Conservation (phyloP, 37 sponge, comb jelly and placozoan genomes). For the Bolinopsis microptera region DNA sequence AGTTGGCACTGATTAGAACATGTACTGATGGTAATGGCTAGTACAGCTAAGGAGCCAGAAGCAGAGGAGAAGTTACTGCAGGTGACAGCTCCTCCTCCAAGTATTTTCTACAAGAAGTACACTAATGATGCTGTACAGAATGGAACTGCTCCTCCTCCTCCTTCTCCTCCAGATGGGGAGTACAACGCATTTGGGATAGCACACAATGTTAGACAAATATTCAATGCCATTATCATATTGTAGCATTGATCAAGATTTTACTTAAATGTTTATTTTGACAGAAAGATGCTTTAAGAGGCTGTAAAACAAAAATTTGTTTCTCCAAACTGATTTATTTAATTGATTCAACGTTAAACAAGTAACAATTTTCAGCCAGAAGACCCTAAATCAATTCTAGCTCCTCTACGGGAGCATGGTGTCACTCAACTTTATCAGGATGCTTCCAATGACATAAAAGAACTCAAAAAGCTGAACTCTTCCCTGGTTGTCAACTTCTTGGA, state of each 20-base stretch:
- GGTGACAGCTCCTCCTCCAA: constrained; percentile 40
- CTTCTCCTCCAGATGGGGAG: background rate
- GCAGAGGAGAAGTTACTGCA: constrained; percentile 28
- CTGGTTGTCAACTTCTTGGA: constrained; percentile 33
- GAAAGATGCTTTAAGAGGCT: no score
- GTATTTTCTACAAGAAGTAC: constrained; percentile 9
- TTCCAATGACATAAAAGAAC: constrained; percentile 44
- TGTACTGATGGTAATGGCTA: no score
- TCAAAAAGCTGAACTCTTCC: constrained; percentile 41
- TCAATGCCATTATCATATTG: no score
- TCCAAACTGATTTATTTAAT: no score
- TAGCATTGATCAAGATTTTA: no score
- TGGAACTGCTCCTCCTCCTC: constrained; percentile 45
- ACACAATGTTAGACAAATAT: constrained; percentile 38
- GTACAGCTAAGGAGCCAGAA: background rate
- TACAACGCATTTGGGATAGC: constrained; percentile 27
- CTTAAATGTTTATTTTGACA: no score
- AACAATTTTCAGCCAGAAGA: constrained; percentile 56
- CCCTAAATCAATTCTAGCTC: constrained; percentile 39
- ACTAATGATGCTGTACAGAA: background rate
- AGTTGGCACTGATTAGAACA: no score
- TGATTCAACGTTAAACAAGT: constrained; percentile 2
- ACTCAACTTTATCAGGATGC: constrained; percentile 58
- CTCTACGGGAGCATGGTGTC: constrained; percentile 32
- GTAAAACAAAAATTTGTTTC: background rate